Conservation (phyloP, 2,113 vertebrate genomes). For the Pachypanchax playfairii region DNA sequence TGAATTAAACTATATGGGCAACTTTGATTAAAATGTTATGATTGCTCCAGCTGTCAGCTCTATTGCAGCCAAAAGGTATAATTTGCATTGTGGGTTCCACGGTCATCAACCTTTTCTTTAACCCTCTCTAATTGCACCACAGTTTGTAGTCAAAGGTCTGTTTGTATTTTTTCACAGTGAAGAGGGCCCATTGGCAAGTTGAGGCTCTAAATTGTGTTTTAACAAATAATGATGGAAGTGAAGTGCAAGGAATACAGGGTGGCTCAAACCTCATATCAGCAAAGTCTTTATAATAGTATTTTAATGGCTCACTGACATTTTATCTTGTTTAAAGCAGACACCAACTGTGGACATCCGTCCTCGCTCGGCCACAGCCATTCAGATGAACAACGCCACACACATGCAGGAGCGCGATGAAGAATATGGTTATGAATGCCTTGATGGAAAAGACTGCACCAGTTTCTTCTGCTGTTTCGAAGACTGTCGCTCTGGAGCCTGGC, state of each 20-base stretch:
- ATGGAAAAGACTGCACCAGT: conserved; percentile 99
- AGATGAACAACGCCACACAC: conserved; percentile 99
- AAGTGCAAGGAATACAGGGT: conserved; percentile 23
- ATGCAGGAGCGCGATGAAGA: conserved; percentile 98
- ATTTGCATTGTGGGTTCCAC: conserved; percentile 47
- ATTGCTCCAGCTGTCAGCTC: conserved; percentile 16
- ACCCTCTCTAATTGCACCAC: conserved; percentile 50
- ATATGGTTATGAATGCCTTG: conserved; percentile 96
- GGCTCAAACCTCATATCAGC: conserved; percentile 22
- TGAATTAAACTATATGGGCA: conserved; percentile 31
- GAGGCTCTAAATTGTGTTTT: conserved; percentile 57
- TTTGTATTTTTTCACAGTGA: conserved; percentile 44
- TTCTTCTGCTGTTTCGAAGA: conserved; percentile 99
- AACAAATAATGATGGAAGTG: conserved; percentile 28
- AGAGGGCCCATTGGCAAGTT: conserved; percentile 42
- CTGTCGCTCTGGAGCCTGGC: conserved; percentile 96
- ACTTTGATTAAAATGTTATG: conserved; percentile 13
- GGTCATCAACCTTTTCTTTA: conserved; percentile 32
- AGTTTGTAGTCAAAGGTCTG: conserved; percentile 35
- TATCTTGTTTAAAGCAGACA: conserved; percentile 82
- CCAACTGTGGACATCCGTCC: conserved; percentile 98
- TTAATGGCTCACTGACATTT: conserved; percentile 51
- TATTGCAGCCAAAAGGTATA: conserved; percentile 36
- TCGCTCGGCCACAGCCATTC: conserved; percentile 93
- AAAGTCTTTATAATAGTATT: conserved; percentile 2